Evolutionary conservation across 2,113 vertebrate species (phyloP).

Genomic region (Thomomys bottae): DNA sequence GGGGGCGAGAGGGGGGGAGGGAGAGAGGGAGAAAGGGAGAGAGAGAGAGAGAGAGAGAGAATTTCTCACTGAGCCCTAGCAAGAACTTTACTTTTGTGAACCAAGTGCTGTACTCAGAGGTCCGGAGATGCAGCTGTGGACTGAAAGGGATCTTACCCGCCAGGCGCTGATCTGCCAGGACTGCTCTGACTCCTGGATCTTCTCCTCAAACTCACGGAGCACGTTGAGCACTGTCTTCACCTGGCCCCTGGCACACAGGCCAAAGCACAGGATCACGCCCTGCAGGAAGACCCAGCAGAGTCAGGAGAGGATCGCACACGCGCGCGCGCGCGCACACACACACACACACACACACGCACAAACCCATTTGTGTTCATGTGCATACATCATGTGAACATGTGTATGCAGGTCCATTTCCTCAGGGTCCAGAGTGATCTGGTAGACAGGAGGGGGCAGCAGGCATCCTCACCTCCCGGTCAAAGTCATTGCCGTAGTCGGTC

Average conservation of each 20-base stretch:
- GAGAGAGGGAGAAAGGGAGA: too few relatives aligned
- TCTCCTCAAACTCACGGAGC: conserved; percentile 73
- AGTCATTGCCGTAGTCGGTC: conserved; percentile 66
- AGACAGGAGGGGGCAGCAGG: neutral
- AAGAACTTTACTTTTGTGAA: neutral
- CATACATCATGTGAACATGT: accelerated
- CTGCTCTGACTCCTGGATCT: conserved; percentile 73
- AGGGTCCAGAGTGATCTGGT: accelerated
- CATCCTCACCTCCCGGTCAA: conserved; percentile 69
- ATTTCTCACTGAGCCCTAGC: accelerated
- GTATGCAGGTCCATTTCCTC: accelerated
- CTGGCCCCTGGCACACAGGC: conserved; percentile 74
- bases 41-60: too few relatives aligned
- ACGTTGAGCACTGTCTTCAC: conserved; percentile 64
- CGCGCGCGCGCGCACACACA: too few relatives aligned
- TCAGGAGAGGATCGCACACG: neutral
- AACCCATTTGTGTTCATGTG: too few relatives aligned
- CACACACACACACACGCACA: neutral
- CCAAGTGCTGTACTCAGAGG: accelerated
- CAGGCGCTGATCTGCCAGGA: conserved; percentile 77
- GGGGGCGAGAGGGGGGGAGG: too few relatives aligned
- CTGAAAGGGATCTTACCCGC: neutral
- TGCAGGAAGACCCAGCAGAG: neutral
- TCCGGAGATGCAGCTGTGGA: accelerated
- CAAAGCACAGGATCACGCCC: conserved; percentile 72